phyloP scores from a whole-genome alignment of 2,888 invertebrate species.

The Petrolisthes cinctipes region DNA sequence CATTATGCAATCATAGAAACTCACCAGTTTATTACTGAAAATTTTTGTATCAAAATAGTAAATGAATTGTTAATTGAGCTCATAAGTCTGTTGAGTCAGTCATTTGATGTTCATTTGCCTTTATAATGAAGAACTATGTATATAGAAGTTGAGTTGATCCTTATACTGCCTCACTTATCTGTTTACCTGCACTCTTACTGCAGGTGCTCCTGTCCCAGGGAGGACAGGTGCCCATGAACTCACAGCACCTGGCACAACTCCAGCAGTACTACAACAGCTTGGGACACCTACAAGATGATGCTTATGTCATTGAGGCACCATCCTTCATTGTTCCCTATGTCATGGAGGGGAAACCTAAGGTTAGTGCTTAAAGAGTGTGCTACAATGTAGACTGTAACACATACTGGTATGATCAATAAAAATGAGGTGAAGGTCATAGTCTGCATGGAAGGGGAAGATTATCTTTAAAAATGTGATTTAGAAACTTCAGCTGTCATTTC shows the following conservation, averaged over 20 bases:
- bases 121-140: no score
- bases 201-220: constrained; percentile 64
- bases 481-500: neutral
- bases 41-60: no score
- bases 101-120: no score
- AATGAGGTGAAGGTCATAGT: neutral
- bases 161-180: no score
- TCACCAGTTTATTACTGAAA: no score
- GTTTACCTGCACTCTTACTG: neutral
- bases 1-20: no score
- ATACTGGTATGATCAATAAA: neutral
- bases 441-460: neutral
- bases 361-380: constrained; percentile 66
- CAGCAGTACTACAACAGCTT: constrained; percentile 78
- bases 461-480: neutral
- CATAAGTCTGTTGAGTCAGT: no score
- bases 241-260: constrained; percentile 67
- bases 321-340: constrained; percentile 94
- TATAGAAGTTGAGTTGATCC: no score
- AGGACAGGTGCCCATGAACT: constrained; percentile 57
- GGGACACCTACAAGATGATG: constrained; percentile 80
- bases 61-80: no score
- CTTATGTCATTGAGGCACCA: constrained; percentile 92
- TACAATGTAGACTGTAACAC: neutral
- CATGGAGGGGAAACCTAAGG: constrained; percentile 87